Evolutionary conservation across 1,140 invertebrate genomes (phyloP), one percentile per base, ranked within the genome.

Genomic region (Brachionus calyciflorus): DNA sequence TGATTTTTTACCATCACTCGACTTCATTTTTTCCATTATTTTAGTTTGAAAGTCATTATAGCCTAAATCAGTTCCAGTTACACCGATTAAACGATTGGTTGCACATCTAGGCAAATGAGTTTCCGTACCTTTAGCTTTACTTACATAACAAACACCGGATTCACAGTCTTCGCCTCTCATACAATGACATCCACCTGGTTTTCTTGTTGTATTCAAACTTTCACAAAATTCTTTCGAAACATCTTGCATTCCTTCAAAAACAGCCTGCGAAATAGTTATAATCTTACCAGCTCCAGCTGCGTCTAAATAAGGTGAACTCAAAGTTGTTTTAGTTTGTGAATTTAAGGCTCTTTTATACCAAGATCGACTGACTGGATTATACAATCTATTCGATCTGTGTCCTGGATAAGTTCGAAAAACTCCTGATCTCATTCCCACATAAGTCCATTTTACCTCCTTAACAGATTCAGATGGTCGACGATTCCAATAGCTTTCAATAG

Each of bases 371-470:
- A 83, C 83, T 9, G 83, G 82, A 78, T 86, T 83, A 79, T 86
- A 86, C 26, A 78, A 79, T 37, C 85, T 80, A 4, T 78, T 81
- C 44, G 84, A 86, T 51, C 84, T 80, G 70, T 86, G 85, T 28
- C 84, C 85, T 65, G 85, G 85, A 78, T 85, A 86, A 0, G 85
- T 86, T 57, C 85, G 79, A 77, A 86, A 86, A n/a, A 86, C 84
- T 3, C 85, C 85, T 79, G 83, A 84, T 21, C 85, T 78, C 78
- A 86, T 81, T 3, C 84, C 85, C 51, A 86, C 84, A 80, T 86
- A 86, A 7, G 84, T 86, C 85, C 85, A 86, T 78, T 85, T 86
- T 10, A 86, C 81, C 77, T 86, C 82, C 46, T 83, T 81, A 3
- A 86, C 76, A 3, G 83, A 84, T 53, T 85, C 84, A 82, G 84